A percentile compares a stretch with the other conserved stretches of the same genome.
These are phyloP conservation scores for Campoplex capitator DNA, from an alignment of 2,888 invertebrate species.

Conservation along the genomic window DNA sequence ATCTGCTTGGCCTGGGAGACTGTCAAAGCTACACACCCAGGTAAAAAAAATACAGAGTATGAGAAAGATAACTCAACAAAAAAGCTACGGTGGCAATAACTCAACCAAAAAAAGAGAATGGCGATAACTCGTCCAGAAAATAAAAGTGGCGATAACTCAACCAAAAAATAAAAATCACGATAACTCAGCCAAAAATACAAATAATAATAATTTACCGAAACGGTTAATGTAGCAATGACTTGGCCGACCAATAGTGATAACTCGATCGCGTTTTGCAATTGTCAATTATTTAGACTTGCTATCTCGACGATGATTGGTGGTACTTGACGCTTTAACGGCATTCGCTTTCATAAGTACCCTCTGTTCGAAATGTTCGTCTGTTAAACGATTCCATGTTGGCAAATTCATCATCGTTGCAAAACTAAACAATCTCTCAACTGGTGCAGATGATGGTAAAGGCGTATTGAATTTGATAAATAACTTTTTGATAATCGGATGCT, in stretches of 20 bases:
- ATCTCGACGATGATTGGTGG: neutral
- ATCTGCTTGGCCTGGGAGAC: too few relatives aligned
- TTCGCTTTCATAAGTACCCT: constrained; percentile 32
- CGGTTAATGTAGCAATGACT: too few relatives aligned
- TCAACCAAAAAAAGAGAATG: too few relatives aligned
- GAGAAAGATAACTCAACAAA: too few relatives aligned
- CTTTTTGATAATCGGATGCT: constrained; percentile 24
- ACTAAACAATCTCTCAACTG: constrained; percentile 58
- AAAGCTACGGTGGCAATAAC: too few relatives aligned
- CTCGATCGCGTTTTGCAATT: neutral
- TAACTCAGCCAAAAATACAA: too few relatives aligned
- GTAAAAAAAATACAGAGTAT: too few relatives aligned
- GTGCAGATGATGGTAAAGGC: constrained; percentile 55
- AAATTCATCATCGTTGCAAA: constrained; percentile 55
- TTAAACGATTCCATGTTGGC: constrained; percentile 55
- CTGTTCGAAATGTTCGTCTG: constrained; percentile 48
- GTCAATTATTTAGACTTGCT: neutral
- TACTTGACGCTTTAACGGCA: constrained; percentile 11
- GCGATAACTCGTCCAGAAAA: too few relatives aligned
- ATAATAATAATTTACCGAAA: too few relatives aligned
- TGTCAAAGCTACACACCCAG: too few relatives aligned
- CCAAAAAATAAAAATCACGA: too few relatives aligned
- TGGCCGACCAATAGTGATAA: neutral
- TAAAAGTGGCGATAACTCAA: too few relatives aligned
- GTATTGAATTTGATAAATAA: constrained; percentile 55